Evolutionary conservation across 35 echinoderm and acorn worm species (phyloP).

Genomic region (Ophiothrix spiculata): DNA sequence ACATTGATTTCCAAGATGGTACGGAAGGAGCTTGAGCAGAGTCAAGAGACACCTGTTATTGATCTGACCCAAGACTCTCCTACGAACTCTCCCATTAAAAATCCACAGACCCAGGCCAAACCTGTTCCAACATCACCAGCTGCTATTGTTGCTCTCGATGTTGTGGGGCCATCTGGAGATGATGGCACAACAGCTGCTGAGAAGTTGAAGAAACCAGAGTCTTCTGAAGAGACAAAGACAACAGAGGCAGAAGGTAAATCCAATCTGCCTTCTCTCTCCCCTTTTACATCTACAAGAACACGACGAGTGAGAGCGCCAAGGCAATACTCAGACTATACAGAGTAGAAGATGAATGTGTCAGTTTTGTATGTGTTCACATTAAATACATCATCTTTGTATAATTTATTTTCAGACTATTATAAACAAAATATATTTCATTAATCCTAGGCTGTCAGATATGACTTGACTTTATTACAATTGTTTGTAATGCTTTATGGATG

Average conservation of each 20-base stretch:
- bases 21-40: neutral
- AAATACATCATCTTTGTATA: too few relatives aligned
- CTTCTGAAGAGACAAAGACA: neutral
- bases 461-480: too few relatives aligned
- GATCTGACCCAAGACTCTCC: neutral
- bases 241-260: neutral
- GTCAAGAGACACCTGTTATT: neutral
- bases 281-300: conserved; percentile 55
- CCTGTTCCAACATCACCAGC: neutral
- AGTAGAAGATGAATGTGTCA: conserved; percentile 20
- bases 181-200: neutral
- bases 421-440: too few relatives aligned
- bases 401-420: too few relatives aligned
- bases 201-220: neutral
- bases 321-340: conserved; percentile 74
- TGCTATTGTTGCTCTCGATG: neutral
- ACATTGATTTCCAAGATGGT: neutral
- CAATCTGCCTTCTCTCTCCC: conserved; percentile 28
- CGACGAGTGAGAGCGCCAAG: conserved; percentile 66
- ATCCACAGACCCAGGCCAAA: neutral
- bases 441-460: too few relatives aligned
- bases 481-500: too few relatives aligned
- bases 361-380: too few relatives aligned
- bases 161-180: neutral
- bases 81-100: neutral